Evolutionary conservation across 2,888 invertebrate species (phyloP).

Genomic region (Taenaris catops): DNA sequence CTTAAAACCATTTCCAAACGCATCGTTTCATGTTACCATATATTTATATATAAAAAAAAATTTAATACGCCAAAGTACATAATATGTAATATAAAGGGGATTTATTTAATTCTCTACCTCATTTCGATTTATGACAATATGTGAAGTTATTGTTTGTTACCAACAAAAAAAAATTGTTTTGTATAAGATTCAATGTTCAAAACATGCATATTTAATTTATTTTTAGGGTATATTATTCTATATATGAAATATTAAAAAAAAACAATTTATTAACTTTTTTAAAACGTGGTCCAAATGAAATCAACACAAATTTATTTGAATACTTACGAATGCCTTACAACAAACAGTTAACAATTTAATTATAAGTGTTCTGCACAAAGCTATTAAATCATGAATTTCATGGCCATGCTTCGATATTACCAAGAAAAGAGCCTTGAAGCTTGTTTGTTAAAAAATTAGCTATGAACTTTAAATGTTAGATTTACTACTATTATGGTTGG

Average conservation of each 20-base stretch:
- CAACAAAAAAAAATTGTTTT: constrained; percentile 9
- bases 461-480: constrained; percentile 2
- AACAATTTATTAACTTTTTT: background rate
- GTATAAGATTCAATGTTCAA: constrained; percentile 9
- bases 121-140: constrained; percentile 31
- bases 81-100: constrained; percentile 23
- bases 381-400: too few relatives aligned
- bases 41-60: constrained; percentile 16
- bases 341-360: too few relatives aligned
- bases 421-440: too few relatives aligned
- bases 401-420: constrained; percentile 30
- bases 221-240: constrained; percentile 5
- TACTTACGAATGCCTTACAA: too few relatives aligned
- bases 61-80: constrained; percentile 17
- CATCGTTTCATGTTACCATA: constrained; percentile 20
- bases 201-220: constrained; percentile 8
- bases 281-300: constrained; percentile 10
- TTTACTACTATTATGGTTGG: too few relatives aligned
- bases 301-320: too few relatives aligned
- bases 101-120: constrained; percentile 43
- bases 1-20: constrained; percentile 26
- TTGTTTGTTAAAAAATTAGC: constrained; percentile 24
- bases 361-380: too few relatives aligned
- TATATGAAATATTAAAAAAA: constrained; percentile 4
- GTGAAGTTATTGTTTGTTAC: constrained; percentile 16